A percentile compares a stretch with the other conserved stretches of the same genome.
phyloP scores from a whole-genome alignment of 2,797 vertebrate genomes.

The Sciurus vulgaris region DNA sequence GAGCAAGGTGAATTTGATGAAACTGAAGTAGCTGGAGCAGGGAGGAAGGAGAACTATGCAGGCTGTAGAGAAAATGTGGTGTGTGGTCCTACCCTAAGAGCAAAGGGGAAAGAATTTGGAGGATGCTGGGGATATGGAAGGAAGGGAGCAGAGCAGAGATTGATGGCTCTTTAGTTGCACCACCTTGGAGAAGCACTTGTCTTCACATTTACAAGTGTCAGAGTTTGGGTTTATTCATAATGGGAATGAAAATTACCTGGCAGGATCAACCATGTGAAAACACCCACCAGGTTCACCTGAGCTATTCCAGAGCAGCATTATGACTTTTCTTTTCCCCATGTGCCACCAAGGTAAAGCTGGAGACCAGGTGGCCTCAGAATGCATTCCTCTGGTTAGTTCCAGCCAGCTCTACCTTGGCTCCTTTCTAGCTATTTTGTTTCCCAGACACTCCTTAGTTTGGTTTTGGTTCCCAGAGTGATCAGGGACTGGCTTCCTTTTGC shows the following conservation, averaged over 20 bases:
- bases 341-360: too few species aligned
- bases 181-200: not conserved
- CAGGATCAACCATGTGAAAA: too few species aligned
- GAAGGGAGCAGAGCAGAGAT: not conserved
- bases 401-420: too few species aligned
- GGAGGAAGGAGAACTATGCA: not conserved
- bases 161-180: too few species aligned
- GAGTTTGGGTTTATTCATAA: not conserved
- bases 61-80: not conserved
- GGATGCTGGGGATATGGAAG: not conserved
- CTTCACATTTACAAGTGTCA: not conserved
- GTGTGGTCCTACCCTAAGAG: rapidly evolving
- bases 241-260: too few species aligned
- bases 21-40: not conserved
- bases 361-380: too few species aligned
- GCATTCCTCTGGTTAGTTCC: too few species aligned
- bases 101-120: not conserved
- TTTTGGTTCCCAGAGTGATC: not conserved
- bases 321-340: too few species aligned
- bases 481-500: conserved; percentile 26
- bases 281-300: too few species aligned
- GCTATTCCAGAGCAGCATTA: not conserved
- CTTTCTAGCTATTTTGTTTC: too few species aligned
- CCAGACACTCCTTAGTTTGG: too few species aligned
- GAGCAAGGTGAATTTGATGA: not conserved